These are phyloP conservation scores for Nibea albiflora DNA, from an alignment of 2,113 vertebrate genomes.

Conservation along the genomic window DNA sequence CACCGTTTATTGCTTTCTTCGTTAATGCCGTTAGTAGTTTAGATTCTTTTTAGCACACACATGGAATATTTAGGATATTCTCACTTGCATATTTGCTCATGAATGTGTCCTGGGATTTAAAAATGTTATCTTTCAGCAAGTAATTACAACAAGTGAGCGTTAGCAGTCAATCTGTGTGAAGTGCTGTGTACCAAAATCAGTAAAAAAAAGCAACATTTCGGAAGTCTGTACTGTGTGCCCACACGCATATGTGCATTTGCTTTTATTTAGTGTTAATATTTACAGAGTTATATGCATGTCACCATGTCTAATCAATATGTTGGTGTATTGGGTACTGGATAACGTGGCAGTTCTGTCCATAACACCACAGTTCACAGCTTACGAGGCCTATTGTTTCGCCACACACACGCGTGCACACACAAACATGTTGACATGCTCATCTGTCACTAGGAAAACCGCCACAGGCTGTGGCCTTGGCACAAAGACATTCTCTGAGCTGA, in stretches of 20 bases:
- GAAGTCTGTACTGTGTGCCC: background rate
- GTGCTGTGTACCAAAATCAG: conserved; percentile 18
- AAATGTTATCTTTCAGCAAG: conserved; percentile 11
- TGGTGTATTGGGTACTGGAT: conserved; percentile 41
- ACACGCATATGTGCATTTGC: conserved; percentile 5
- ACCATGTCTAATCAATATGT: conserved; percentile 44
- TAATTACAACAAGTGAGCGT: conserved; percentile 34
- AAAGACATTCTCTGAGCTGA: conserved; percentile 84
- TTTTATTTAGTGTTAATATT: conserved; percentile 18
- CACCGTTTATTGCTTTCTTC: conserved; percentile 30
- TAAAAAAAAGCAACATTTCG: background rate
- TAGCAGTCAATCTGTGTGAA: conserved; percentile 33
- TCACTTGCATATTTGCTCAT: background rate
- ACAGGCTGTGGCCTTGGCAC: conserved; percentile 85
- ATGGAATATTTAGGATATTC: background rate
- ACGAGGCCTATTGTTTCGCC: conserved; percentile 74
- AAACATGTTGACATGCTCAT: conserved; percentile 84
- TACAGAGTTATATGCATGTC: conserved; percentile 11
- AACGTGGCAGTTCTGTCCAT: conserved; percentile 50
- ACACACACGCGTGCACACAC: conserved; percentile 56
- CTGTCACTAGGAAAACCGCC: conserved; percentile 83
- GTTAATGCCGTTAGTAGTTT: background rate
- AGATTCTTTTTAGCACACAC: background rate
- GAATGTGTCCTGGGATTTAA: background rate
- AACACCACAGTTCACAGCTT: conserved; percentile 72